Percentiles rank a stretch among this genome's conserved stretches.
Evolutionary conservation across 2,113 vertebrate genomes (phyloP).

Genomic region (Sturnira hondurensis): DNA sequence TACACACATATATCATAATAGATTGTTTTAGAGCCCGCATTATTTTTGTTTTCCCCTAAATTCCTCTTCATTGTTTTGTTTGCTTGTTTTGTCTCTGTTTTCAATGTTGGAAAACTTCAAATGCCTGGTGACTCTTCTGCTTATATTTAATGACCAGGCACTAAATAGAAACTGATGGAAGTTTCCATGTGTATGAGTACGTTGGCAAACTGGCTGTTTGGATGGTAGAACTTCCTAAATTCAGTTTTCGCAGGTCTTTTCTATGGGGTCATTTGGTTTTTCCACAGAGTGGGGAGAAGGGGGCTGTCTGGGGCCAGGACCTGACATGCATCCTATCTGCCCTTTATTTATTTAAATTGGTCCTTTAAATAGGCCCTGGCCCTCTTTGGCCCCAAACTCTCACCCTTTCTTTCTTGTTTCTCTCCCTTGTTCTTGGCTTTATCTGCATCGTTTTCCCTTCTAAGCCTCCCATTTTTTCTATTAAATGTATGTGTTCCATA

Average conservation of each 20-base stretch:
- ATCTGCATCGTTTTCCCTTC: not conserved
- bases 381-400: not conserved
- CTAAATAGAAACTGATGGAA: not conserved
- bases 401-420: not conserved
- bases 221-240: not conserved
- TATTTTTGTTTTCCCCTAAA: not conserved
- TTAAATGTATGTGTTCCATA: not conserved
- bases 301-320: not conserved
- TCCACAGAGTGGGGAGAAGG: not conserved
- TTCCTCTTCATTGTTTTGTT: not conserved
- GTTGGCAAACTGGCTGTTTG: not conserved
- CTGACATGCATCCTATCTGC: rapidly evolving
- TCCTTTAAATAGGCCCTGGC: not conserved
- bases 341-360: not conserved
- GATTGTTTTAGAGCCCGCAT: not conserved
- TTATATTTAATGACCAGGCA: not conserved
- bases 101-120: not conserved
- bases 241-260: not conserved
- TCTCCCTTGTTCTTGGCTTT: not conserved
- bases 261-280: not conserved
- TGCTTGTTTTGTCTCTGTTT: not conserved
- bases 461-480: not conserved
- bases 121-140: not conserved
- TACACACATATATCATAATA: not conserved
- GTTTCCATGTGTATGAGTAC: not conserved